A percentile compares a stretch with the other conserved stretches of the same genome.
Conservation (phyloP, 1,140 invertebrate genomes). For the Microplitis demolitor region DNA sequence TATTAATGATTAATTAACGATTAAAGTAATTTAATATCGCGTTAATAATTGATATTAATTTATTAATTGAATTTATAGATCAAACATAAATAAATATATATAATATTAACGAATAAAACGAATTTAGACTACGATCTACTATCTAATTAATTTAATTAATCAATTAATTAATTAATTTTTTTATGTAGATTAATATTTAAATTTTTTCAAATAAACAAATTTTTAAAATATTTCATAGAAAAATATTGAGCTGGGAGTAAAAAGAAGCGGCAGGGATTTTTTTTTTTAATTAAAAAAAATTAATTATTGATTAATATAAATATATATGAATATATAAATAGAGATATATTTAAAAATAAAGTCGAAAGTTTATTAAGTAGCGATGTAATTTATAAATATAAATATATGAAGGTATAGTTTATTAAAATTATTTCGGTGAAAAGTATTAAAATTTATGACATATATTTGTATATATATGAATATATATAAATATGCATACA, state of each 20-base stretch:
- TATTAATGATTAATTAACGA: background rate
- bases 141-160: background rate
- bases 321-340: background rate
- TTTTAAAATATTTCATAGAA: background rate
- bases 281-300: no score
- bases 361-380: background rate
- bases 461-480: no score
- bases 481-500: no score
- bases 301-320: no score
- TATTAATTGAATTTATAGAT: background rate
- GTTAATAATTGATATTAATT: background rate
- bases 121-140: conserved; percentile 3
- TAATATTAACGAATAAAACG: background rate
- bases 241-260: conserved; percentile 3
- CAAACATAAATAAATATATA: no score
- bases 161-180: background rate
- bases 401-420: conserved; percentile 1
- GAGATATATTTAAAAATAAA: background rate
- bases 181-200: no score
- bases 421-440: background rate
- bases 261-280: background rate
- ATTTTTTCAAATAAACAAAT: conserved; percentile 2
- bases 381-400: background rate
- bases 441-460: no score
- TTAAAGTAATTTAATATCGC: background rate